These are phyloP conservation scores for Electrophaes corylata DNA, from an alignment of 2,888 invertebrate genomes.

Conservation along the genomic window DNA sequence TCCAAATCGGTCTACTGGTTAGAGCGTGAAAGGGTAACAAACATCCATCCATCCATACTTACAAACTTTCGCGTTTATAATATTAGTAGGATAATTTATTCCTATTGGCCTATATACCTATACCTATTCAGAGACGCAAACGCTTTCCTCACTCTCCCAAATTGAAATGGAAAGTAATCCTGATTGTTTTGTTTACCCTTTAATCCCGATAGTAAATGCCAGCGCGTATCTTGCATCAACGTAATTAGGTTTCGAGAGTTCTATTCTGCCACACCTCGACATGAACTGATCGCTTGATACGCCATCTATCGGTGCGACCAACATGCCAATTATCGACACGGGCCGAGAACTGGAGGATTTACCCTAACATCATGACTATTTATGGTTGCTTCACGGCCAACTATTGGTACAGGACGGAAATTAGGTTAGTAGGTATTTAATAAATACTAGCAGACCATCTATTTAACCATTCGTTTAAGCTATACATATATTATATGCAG, in stretches of 20 bases:
- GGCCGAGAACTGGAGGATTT: slow-evolving; percentile 43
- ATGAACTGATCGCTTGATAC: slow-evolving; percentile 38
- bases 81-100: too few species aligned
- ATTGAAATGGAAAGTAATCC: slow-evolving; percentile 28
- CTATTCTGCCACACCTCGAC: slow-evolving; percentile 49
- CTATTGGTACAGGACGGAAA: too few species aligned
- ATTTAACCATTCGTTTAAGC: too few species aligned
- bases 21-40: too few species aligned
- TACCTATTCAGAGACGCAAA: background rate
- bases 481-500: too few species aligned
- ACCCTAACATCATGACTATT: slow-evolving; percentile 14
- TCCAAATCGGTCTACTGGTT: too few species aligned
- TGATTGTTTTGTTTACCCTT: slow-evolving; percentile 39
- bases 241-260: slow-evolving; percentile 53
- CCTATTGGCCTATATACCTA: too few species aligned
- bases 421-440: too few species aligned
- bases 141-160: background rate
- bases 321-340: slow-evolving; percentile 43
- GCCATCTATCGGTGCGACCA: slow-evolving; percentile 47
- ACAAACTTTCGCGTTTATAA: too few species aligned
- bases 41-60: too few species aligned
- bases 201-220: slow-evolving; percentile 50
- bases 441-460: too few species aligned
- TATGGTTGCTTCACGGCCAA: too few species aligned
- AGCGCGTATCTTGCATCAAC: slow-evolving; percentile 52